Evolutionary conservation across 2,113 vertebrate species (phyloP), one percentile per base, ranked within the genome.

Genomic region (Anarhynchus alexandrinus): DNA sequence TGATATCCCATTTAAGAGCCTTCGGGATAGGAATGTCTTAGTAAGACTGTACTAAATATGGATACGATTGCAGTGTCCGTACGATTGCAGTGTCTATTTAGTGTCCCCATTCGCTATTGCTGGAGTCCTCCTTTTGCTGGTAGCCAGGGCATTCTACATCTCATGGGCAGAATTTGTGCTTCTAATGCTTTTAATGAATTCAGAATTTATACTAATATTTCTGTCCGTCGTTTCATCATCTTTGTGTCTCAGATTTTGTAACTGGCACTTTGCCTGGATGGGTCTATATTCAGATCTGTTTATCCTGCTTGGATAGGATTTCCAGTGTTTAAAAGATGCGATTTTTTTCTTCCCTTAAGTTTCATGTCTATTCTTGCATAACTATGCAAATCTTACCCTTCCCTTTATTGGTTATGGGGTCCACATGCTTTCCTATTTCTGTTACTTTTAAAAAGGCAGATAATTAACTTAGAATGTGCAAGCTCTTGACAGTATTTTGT

Each of bases 131-230:
- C 40, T 84, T 62, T 65, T 90, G 58, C 80, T 89, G 82, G 58
- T 90, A 91, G 78, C 45, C 47, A 54, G 59, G 29, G 23, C 34
- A 36, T 69, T 79, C 73, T 66, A 11, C 43, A 51, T 86, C 74
- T 90, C 74, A 10, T 19, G 81, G 84, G 94, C 84, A 95, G 59
- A 72, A 87, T 91, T 51, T 79, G 49, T 95, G 74, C 86, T 93
- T 91, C 78, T 95, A 66, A 82, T 87, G 83, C 78, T 89, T 94
- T 76, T 95, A 97, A 96, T 93, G 45, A 95, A 93, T 95, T 96
- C 79, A 73, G 70, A 86, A 94, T 94, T 97, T 54, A 65, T 76
- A 76, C 74, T 90, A 80, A 49, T 90, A 77, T 95, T 96, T 97
- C 78, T 95, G 55, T 62, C 32, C 18, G 87, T 93, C 80, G 67